These are phyloP conservation scores for Procambarus virginalis DNA, from an alignment of 1,140 invertebrate species.

Conservation along the genomic window DNA sequence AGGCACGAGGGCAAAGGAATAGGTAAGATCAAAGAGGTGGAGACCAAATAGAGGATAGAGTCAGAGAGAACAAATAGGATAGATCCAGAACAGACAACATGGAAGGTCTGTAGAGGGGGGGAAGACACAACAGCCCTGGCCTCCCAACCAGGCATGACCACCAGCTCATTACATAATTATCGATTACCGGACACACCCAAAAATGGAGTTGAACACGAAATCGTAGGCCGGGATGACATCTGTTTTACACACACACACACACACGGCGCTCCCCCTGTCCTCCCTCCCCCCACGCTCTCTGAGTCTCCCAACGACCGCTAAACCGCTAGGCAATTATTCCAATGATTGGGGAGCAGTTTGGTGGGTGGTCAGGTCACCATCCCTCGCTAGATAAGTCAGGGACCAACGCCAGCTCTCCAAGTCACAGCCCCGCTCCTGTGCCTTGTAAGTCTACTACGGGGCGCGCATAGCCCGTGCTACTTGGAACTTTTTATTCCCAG, in stretches of 20 bases:
- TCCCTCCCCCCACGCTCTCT: no score
- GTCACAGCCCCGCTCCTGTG: no score
- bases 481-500: no score
- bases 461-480: no score
- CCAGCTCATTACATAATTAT: slow-evolving; percentile 36
- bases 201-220: slow-evolving; percentile 21
- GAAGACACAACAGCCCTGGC: neutral
- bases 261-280: neutral
- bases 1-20: neutral
- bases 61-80: no score
- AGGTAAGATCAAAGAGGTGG: neutral
- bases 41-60: neutral
- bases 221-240: neutral
- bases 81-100: no score
- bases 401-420: neutral
- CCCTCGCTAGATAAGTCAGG: neutral
- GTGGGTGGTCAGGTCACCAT: neutral
- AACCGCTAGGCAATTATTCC: neutral
- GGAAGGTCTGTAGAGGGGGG: no score
- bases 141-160: neutral
- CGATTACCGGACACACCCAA: slow-evolving; percentile 36
- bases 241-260: neutral
- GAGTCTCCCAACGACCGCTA: neutral
- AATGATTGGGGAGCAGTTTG: no score
- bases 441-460: no score